Evolutionary conservation across 1,140 invertebrate genomes (phyloP).

Genomic region (Diorhabda elongata): DNA sequence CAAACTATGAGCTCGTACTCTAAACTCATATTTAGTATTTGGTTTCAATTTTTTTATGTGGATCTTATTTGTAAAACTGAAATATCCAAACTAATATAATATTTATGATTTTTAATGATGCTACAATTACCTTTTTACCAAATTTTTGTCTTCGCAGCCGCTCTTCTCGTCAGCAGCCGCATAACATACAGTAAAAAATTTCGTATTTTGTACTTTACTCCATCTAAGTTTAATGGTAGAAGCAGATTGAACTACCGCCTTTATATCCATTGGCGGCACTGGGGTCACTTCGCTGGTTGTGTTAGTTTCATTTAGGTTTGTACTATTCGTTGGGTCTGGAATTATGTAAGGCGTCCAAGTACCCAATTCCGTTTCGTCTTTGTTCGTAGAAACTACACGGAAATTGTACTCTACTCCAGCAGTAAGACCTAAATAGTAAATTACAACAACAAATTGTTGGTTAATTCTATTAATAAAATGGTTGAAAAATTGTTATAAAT

Average conservation of each 20-base stretch:
- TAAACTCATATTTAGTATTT: slow-evolving; percentile 59
- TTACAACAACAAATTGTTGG: background rate
- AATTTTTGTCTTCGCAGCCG: slow-evolving; percentile 30
- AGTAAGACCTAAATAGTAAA: slow-evolving; percentile 26
- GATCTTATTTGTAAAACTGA: slow-evolving; percentile 48
- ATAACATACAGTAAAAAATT: slow-evolving; percentile 34
- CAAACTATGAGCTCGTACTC: slow-evolving; percentile 48
- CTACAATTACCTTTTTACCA: slow-evolving; percentile 41
- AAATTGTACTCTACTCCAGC: slow-evolving; percentile 35
- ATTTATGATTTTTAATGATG: background rate
- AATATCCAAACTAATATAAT: slow-evolving; percentile 18
- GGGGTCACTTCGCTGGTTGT: background rate
- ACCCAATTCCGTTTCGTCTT: slow-evolving; percentile 18
- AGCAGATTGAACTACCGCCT: background rate
- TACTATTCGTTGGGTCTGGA: slow-evolving; percentile 11
- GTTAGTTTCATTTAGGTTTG: slow-evolving; percentile 3
- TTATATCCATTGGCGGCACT: slow-evolving; percentile 1
- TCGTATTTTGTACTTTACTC: slow-evolving; percentile 25
- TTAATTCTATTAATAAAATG: background rate
- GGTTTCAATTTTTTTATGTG: slow-evolving; percentile 54
- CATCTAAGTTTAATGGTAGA: slow-evolving; percentile 30
- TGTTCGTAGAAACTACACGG: slow-evolving; percentile 28
- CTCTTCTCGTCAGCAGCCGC: slow-evolving; percentile 22
- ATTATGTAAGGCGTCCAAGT: slow-evolving; percentile 26
- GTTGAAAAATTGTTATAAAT: background rate